Conservation (phyloP, 2,113 vertebrate species). For the Nesoenas mayeri region DNA sequence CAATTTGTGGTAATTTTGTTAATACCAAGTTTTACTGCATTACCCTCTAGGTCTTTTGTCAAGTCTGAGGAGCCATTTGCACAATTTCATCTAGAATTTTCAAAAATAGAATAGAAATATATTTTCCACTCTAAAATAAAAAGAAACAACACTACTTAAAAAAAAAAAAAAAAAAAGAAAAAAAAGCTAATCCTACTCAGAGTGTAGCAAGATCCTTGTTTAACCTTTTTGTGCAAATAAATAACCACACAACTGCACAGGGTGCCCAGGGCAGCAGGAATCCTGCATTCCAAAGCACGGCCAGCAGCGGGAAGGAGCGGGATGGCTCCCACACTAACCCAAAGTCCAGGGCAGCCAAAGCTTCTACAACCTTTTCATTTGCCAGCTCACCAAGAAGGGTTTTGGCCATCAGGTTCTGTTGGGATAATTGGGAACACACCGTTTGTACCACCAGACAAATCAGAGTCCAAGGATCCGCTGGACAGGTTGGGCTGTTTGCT, state of each 20-base stretch:
- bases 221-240: background rate
- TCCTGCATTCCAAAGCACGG: fast-evolving
- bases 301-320: background rate
- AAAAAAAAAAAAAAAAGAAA: no score
- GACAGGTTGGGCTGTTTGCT: fast-evolving
- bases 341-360: background rate
- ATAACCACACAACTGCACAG: background rate
- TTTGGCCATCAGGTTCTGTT: fast-evolving
- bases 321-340: background rate
- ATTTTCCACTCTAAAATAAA: background rate
- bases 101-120: background rate
- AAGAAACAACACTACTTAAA: background rate
- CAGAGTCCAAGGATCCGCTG: fast-evolving
- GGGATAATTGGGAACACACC: fast-evolving
- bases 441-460: no score
- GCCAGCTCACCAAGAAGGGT: background rate
- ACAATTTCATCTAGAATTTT: conserved; percentile 4
- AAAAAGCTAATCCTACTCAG: background rate
- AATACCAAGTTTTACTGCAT: conserved; percentile 1
- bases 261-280: background rate
- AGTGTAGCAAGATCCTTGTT: background rate
- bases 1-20: conserved; percentile 41
- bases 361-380: background rate
- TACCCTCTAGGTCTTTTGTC: background rate
- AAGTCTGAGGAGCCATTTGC: background rate